Evolutionary conservation across 2,113 vertebrate species (phyloP).

Genomic region (Nothocercus julius): DNA sequence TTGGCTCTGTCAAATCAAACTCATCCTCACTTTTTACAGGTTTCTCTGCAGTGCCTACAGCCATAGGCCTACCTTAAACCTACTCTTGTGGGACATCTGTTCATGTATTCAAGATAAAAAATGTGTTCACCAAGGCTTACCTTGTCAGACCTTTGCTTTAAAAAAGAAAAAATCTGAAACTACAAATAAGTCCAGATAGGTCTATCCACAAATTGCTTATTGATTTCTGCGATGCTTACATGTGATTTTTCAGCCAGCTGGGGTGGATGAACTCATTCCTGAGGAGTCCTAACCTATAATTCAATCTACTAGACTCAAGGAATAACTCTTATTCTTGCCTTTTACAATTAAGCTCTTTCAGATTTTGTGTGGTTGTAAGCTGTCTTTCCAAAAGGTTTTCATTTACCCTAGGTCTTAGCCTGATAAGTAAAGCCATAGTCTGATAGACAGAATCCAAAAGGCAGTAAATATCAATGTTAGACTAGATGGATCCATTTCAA

Average conservation of each 20-base stretch:
- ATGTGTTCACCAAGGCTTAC: neutral
- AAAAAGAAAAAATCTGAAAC: neutral
- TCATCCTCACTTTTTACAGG: neutral
- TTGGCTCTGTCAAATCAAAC: neutral
- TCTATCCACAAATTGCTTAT: neutral
- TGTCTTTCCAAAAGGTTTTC: neutral
- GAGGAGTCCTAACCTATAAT: neutral
- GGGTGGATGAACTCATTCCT: neutral
- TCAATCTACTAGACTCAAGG: neutral
- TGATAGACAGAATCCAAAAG: neutral
- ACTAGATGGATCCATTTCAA: neutral
- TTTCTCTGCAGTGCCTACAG: neutral
- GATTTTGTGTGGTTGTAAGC: neutral
- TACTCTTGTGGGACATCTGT: neutral
- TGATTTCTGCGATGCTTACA: neutral
- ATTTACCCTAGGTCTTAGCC: neutral
- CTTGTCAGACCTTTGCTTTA: neutral
- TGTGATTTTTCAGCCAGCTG: neutral
- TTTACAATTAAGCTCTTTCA: neutral
- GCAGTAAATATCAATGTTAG: neutral
- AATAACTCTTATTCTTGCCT: neutral
- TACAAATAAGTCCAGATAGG: neutral
- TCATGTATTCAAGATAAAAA: neutral
- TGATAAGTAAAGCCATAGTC: neutral
- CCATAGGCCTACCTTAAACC: neutral